phyloP scores from a whole-genome alignment of 2,797 vertebrate genomes.

The Sebastes umbrosus region DNA sequence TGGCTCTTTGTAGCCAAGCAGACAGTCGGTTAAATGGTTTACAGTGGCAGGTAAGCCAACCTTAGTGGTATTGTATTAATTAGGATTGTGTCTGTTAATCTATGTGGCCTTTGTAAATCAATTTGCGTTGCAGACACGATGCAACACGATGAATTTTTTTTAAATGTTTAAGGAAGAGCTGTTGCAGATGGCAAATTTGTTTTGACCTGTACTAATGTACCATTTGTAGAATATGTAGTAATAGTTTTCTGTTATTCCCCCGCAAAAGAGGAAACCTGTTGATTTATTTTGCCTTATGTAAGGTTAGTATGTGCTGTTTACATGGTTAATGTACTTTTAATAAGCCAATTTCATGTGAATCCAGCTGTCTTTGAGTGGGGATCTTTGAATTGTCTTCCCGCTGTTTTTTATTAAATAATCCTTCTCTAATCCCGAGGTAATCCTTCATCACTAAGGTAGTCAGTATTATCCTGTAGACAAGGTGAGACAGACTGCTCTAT shows the following conservation, averaged over 20 bases:
- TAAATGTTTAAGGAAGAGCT: background rate
- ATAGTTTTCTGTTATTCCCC: background rate
- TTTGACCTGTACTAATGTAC: background rate
- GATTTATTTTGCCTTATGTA: constrained; percentile 55
- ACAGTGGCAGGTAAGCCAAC: constrained; percentile 34
- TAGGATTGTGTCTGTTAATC: constrained; percentile 62
- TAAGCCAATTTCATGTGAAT: constrained; percentile 25
- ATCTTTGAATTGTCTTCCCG: constrained; percentile 37
- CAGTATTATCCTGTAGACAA: constrained; percentile 62
- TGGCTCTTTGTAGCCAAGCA: constrained; percentile 12
- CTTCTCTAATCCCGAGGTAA: constrained; percentile 62
- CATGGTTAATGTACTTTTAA: constrained; percentile 7
- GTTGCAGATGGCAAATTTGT: background rate
- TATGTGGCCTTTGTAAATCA: constrained; percentile 66
- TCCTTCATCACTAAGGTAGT: constrained; percentile 59
- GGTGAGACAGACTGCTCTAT: constrained; percentile 72
- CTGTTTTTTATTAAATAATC: constrained; percentile 72
- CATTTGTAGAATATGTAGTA: background rate
- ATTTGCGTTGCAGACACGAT: constrained; percentile 16
- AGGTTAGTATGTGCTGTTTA: constrained; percentile 42
- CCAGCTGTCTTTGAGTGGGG: constrained; percentile 17
- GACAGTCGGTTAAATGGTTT: constrained; percentile 52
- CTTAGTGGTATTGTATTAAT: constrained; percentile 56
- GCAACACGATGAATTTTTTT: background rate
- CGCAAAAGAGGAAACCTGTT: background rate